A percentile compares a stretch with the other conserved stretches of the same genome.
phyloP scores from a whole-genome alignment of 1,140 invertebrate species.

The Oreohelix idahoensis region DNA sequence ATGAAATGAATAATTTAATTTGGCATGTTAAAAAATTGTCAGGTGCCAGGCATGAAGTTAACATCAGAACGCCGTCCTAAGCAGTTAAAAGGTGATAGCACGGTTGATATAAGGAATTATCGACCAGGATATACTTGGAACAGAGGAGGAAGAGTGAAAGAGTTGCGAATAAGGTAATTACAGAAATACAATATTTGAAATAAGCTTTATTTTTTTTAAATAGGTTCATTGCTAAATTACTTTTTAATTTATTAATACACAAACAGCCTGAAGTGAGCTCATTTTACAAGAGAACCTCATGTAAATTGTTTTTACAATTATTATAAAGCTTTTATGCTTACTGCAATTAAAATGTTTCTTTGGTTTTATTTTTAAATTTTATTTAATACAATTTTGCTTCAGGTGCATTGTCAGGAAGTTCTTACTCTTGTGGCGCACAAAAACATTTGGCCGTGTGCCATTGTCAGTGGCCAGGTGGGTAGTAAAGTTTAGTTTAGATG shows the following conservation, averaged over 20 bases:
- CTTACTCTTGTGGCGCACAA: slow-evolving; percentile 57
- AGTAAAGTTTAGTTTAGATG: too few relatives aligned
- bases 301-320: too few relatives aligned
- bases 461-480: slow-evolving; percentile 60
- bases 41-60: background rate
- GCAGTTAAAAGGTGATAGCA: background rate
- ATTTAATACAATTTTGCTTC: slow-evolving; percentile 31
- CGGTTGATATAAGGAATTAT: slow-evolving; percentile 54
- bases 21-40: too few relatives aligned
- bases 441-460: slow-evolving; percentile 63
- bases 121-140: slow-evolving; percentile 69
- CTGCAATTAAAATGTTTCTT: too few relatives aligned
- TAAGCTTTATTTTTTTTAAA: too few relatives aligned
- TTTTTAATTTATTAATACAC: too few relatives aligned
- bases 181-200: background rate
- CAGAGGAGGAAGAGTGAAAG: slow-evolving; percentile 67
- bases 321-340: too few relatives aligned
- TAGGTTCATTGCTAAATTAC: too few relatives aligned
- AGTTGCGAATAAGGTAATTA: slow-evolving; percentile 59
- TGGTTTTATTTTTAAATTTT: background rate
- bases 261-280: too few relatives aligned
- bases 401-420: slow-evolving; percentile 66
- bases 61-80: background rate
- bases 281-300: too few relatives aligned
- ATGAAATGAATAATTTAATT: too few relatives aligned